Conservation (phyloP, 2,797 vertebrate species). For the Smutsia gigantea region DNA sequence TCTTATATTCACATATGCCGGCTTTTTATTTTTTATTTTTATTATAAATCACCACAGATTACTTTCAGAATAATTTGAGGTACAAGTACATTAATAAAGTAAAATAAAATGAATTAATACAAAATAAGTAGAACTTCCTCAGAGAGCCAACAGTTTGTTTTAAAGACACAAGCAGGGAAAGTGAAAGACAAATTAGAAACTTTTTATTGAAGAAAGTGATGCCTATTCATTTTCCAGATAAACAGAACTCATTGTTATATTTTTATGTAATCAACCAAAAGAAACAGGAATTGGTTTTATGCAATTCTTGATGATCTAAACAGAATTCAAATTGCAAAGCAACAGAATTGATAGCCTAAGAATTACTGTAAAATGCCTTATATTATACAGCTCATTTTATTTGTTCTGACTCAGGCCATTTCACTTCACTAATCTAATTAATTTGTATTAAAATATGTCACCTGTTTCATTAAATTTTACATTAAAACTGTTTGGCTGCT, state of each 20-base stretch:
- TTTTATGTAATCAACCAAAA: conserved; percentile 66
- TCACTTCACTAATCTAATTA: conserved; percentile 74
- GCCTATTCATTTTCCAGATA: conserved; percentile 54
- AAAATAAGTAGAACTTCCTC: neutral
- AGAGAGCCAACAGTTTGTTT: neutral
- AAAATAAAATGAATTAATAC: neutral
- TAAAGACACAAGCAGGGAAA: conserved; percentile 12
- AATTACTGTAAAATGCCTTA: conserved; percentile 27
- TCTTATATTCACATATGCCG: neutral
- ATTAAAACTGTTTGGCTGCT: conserved; percentile 58
- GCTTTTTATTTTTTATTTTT: conserved; percentile 1
- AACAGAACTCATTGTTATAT: conserved; percentile 39
- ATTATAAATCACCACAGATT: neutral
- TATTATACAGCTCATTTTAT: conserved; percentile 53
- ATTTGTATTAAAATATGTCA: conserved; percentile 64
- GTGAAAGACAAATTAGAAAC: conserved; percentile 39
- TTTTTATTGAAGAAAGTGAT: conserved; percentile 47
- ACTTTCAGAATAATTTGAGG: neutral
- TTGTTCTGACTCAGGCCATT: conserved; percentile 61
- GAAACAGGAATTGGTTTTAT: conserved; percentile 52
- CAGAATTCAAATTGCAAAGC: conserved; percentile 69
- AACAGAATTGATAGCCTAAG: conserved; percentile 55
- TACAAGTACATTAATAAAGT: conserved; percentile 11
- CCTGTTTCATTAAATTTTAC: conserved; percentile 53
- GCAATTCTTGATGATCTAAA: conserved; percentile 63